A percentile compares a stretch with the other conserved stretches of the same genome.
Conservation (phyloP, 2,888 invertebrate species). For the Sesia apiformis region DNA sequence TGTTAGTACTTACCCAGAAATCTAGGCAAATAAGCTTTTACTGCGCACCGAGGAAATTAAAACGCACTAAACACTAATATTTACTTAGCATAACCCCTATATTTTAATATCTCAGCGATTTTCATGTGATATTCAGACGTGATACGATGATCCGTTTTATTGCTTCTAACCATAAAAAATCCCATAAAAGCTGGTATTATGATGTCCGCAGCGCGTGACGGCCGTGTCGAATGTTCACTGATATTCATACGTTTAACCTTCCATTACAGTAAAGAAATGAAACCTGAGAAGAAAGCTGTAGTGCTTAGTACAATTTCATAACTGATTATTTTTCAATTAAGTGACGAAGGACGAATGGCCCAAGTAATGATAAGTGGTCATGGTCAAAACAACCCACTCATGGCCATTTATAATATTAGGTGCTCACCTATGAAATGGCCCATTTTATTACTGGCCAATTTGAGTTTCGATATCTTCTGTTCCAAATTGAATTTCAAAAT, state of each 20-base stretch:
- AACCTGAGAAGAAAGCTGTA: background rate
- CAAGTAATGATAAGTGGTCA: no score
- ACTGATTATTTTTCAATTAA: no score
- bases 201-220: constrained; percentile 2
- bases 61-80: background rate
- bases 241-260: background rate
- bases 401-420: no score
- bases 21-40: no score
- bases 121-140: constrained; percentile 26
- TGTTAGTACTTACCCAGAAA: no score
- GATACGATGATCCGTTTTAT: constrained; percentile 37
- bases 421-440: no score
- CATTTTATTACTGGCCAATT: no score
- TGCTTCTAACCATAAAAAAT: constrained; percentile 35
- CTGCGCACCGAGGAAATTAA: background rate
- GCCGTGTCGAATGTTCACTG: background rate
- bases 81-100: background rate
- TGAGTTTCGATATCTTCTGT: no score
- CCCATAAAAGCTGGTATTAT: constrained; percentile 34
- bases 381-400: no score
- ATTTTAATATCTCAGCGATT: constrained; percentile 12
- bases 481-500: no score
- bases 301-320: no score
- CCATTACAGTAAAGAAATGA: background rate
- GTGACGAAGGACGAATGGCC: no score